phyloP scores from a whole-genome alignment of 2,888 invertebrate genomes.

The Chrysotoxum bicinctum region DNA sequence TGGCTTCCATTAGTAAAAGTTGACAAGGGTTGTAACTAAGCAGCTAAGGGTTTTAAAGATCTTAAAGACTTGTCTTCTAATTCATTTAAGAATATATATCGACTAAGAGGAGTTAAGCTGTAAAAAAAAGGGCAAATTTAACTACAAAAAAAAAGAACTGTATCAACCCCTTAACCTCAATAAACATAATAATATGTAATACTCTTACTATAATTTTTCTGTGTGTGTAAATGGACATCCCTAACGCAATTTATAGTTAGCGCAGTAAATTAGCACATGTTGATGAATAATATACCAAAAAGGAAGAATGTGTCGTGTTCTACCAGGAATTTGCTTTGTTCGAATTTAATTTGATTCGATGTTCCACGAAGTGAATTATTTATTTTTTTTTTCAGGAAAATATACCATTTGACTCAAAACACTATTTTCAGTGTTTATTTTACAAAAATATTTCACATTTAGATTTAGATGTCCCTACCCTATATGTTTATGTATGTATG shows the following conservation, averaged over 20 bases:
- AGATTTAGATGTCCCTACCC: not conserved
- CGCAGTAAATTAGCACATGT: slow-evolving; percentile 26
- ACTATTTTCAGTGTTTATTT: not conserved
- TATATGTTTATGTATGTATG: not conserved
- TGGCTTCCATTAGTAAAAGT: too few relatives aligned
- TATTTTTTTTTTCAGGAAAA: slow-evolving; percentile 1
- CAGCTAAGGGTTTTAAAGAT: too few relatives aligned
- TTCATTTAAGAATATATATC: too few relatives aligned
- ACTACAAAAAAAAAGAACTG: slow-evolving; percentile 11
- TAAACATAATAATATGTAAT: slow-evolving; percentile 32
- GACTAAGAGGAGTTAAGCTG: not conserved
- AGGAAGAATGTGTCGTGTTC: not conserved
- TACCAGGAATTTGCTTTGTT: too few relatives aligned
- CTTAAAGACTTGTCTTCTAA: too few relatives aligned
- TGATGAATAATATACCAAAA: not conserved
- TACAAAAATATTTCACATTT: not conserved
- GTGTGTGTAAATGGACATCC: slow-evolving; percentile 47
- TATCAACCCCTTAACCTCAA: slow-evolving; percentile 24
- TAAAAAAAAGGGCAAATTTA: slow-evolving; percentile 25
- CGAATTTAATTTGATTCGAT: slow-evolving; percentile 26
- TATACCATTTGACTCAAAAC: not conserved
- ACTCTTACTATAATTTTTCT: slow-evolving; percentile 10
- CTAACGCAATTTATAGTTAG: slow-evolving; percentile 54
- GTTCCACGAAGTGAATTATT: slow-evolving; percentile 5
- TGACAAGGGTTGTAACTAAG: too few relatives aligned